Percentiles rank a stretch among this genome's conserved stretches.
Evolutionary conservation across 1,140 invertebrate species (phyloP).

Genomic region (Brachionus sp.): DNA sequence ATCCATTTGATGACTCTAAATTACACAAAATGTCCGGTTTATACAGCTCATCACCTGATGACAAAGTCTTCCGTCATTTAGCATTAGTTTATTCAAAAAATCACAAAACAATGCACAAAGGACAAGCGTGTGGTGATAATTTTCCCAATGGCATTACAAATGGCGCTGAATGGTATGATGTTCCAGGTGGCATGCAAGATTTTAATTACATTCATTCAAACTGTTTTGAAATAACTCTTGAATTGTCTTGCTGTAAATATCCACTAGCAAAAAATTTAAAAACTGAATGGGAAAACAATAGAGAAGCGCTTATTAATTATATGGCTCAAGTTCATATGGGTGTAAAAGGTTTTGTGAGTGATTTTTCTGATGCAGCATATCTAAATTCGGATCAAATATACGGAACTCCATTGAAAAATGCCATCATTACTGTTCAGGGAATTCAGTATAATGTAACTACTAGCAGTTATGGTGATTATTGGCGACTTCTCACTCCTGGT

Average conservation of each 20-base stretch:
- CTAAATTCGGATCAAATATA: constrained; percentile 17
- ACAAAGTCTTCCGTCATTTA: constrained; percentile 12
- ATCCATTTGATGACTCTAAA: constrained; percentile 70
- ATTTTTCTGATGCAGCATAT: not conserved
- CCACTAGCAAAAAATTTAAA: constrained; percentile 60
- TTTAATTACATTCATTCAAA: constrained; percentile 96
- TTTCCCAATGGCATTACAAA: constrained; percentile 45
- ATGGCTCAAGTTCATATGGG: constrained; percentile 73
- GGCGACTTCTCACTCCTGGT: constrained; percentile 81
- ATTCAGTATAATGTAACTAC: constrained; percentile 54
- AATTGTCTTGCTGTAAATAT: constrained; percentile 94
- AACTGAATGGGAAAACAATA: constrained; percentile 45
- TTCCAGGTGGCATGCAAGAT: constrained; percentile 83
- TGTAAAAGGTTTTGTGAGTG: constrained; percentile 74
- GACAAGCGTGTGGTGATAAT: not conserved
- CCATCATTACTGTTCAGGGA: constrained; percentile 68
- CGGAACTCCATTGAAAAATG: constrained; percentile 64
- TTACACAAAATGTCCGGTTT: not conserved
- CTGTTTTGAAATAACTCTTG: constrained; percentile 95
- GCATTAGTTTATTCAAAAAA: not conserved
- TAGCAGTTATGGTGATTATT: constrained; percentile 75
- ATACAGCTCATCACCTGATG: constrained; percentile 23
- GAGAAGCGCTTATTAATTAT: constrained; percentile 23
- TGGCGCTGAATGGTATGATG: constrained; percentile 45
- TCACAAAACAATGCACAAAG: constrained; percentile 35